phyloP scores from a whole-genome alignment of 2,797 vertebrate species.

The Coranthus polyacanthus region DNA sequence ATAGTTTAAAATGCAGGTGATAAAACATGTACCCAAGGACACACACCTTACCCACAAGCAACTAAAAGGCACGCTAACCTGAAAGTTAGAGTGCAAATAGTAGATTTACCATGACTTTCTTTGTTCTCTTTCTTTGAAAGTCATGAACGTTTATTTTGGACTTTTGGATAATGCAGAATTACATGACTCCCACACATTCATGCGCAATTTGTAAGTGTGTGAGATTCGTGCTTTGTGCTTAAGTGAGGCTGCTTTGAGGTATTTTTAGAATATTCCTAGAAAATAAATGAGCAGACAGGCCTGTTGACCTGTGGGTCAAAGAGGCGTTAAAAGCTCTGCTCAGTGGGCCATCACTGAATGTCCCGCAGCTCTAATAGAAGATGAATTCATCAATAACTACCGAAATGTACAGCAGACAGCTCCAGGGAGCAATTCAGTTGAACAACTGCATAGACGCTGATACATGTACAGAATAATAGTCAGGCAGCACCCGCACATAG shows the following conservation, averaged over 20 bases:
- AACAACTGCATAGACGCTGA: slow-evolving; percentile 1
- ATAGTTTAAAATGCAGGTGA: slow-evolving; percentile 63
- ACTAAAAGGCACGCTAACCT: slow-evolving; percentile 10
- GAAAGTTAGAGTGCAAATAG: background rate
- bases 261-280: no score
- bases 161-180: background rate
- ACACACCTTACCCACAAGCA: slow-evolving; percentile 21
- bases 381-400: slow-evolving; percentile 38
- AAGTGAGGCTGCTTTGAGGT: background rate
- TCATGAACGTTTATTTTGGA: no score
- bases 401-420: slow-evolving; percentile 9
- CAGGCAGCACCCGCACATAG: no score
- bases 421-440: background rate
- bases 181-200: background rate
- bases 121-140: background rate
- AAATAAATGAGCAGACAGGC: background rate
- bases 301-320: slow-evolving; percentile 17
- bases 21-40: slow-evolving; percentile 52
- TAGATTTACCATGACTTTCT: no score
- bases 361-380: background rate
- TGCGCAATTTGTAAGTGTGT: background rate
- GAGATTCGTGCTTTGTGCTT: background rate
- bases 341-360: background rate
- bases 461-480: background rate
- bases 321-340: slow-evolving; percentile 12